A percentile compares a stretch with the other conserved stretches of the same genome.
phyloP scores from a whole-genome alignment of 1,140 invertebrate species.

The Kradibia gibbosae region DNA sequence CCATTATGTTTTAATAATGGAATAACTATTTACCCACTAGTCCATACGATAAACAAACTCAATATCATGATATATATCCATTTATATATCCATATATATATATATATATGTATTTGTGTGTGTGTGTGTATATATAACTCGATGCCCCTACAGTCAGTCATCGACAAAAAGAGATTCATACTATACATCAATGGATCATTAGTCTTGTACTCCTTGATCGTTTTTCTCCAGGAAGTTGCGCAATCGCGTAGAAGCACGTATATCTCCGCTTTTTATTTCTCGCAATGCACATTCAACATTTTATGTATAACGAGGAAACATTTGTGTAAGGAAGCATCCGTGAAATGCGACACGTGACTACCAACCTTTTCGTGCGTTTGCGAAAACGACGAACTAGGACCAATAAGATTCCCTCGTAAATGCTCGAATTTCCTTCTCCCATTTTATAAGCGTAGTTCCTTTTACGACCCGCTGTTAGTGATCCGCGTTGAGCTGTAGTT shows the following conservation, averaged over 20 bases:
- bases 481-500: neutral
- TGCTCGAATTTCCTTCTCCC: neutral
- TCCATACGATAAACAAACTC: no score
- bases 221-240: conserved; percentile 22
- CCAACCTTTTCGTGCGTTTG: neutral
- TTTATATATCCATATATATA: no score
- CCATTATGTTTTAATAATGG: no score
- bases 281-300: neutral
- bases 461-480: conserved; percentile 26
- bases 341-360: neutral
- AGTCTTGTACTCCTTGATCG: conserved; percentile 27
- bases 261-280: conserved; percentile 23
- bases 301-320: neutral
- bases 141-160: no score
- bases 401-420: conserved; percentile 9
- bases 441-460: conserved; percentile 1
- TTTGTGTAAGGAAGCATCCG: conserved; percentile 16
- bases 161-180: neutral
- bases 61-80: no score
- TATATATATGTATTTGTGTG: no score
- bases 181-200: conserved; percentile 1
- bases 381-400: neutral
- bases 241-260: conserved; percentile 22
- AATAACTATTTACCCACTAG: no score
- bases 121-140: no score